Evolutionary conservation across 2,113 vertebrate genomes (phyloP).

Genomic region (Mellivora capensis): DNA sequence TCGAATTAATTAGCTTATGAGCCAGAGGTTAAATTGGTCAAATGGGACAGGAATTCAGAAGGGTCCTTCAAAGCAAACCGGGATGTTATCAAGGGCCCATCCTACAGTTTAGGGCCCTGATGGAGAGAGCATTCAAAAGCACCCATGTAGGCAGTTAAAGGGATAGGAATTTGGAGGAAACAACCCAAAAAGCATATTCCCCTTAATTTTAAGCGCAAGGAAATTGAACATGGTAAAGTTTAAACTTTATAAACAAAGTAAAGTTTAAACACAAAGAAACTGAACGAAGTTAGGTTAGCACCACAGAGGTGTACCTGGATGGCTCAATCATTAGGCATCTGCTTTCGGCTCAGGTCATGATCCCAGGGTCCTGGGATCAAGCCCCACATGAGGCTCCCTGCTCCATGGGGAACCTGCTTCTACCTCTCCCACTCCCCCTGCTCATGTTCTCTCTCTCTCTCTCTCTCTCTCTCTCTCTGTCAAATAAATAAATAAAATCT

Average conservation of each 20-base stretch:
- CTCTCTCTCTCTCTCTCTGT: too few relatives aligned
- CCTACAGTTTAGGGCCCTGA: neutral
- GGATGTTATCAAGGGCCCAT: neutral
- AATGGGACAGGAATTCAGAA: conserved; percentile 13
- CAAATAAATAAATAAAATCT: too few relatives aligned
- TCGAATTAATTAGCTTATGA: conserved; percentile 52
- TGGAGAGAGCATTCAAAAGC: neutral
- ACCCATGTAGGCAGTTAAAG: neutral
- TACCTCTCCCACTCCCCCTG: too few relatives aligned
- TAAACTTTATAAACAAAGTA: neutral
- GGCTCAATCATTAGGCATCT: too few relatives aligned
- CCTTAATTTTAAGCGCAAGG: neutral
- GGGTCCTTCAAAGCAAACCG: neutral
- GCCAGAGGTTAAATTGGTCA: conserved; percentile 37
- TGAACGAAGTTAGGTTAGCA: neutral
- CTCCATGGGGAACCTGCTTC: too few relatives aligned
- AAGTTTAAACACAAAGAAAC: too few relatives aligned
- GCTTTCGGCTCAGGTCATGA: too few relatives aligned
- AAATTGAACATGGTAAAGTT: neutral
- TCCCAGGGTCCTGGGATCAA: too few relatives aligned
- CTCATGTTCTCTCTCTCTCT: too few relatives aligned
- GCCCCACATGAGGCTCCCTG: too few relatives aligned
- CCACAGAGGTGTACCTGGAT: neutral
- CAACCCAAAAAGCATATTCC: neutral
- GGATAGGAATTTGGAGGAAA: neutral